phyloP scores from a whole-genome alignment of 2,113 vertebrate genomes.

The Cephalopholis sonnerati region DNA sequence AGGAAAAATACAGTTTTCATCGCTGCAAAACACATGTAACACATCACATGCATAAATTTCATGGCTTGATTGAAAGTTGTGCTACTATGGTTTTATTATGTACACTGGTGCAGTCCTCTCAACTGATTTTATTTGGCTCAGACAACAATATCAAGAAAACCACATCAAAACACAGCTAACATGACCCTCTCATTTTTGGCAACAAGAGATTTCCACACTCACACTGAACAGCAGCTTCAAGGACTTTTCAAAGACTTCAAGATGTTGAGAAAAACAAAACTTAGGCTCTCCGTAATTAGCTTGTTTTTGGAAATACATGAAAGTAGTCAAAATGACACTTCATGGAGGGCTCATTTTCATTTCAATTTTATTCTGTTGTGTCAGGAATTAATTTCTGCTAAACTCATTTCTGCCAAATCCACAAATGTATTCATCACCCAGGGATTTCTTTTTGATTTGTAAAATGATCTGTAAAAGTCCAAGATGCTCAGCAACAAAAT shows the following conservation, averaged over 20 bases:
- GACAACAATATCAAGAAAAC: background rate
- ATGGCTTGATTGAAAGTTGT: background rate
- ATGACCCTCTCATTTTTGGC: background rate
- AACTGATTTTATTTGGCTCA: background rate
- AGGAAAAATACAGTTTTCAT: constrained; percentile 18
- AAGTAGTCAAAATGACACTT: constrained; percentile 37
- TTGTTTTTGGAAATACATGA: constrained; percentile 18
- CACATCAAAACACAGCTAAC: background rate
- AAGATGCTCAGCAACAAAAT: background rate
- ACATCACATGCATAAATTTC: background rate
- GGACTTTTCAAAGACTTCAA: constrained; percentile 28
- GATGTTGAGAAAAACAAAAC: constrained; percentile 20
- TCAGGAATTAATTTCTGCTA: constrained; percentile 29
- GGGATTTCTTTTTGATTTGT: constrained; percentile 19
- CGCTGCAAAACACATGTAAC: background rate
- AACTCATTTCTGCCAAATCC: constrained; percentile 19
- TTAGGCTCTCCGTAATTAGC: background rate
- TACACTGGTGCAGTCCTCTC: constrained; percentile 3
- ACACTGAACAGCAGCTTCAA: constrained; percentile 16
- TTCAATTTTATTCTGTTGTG: constrained; percentile 11
- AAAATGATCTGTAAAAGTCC: background rate
- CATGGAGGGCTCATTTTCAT: background rate
- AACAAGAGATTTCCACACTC: background rate
- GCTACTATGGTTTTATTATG: background rate
- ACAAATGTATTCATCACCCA: constrained; percentile 20